Conservation (phyloP, 2,113 vertebrate genomes). For the Cavia aperea region DNA sequence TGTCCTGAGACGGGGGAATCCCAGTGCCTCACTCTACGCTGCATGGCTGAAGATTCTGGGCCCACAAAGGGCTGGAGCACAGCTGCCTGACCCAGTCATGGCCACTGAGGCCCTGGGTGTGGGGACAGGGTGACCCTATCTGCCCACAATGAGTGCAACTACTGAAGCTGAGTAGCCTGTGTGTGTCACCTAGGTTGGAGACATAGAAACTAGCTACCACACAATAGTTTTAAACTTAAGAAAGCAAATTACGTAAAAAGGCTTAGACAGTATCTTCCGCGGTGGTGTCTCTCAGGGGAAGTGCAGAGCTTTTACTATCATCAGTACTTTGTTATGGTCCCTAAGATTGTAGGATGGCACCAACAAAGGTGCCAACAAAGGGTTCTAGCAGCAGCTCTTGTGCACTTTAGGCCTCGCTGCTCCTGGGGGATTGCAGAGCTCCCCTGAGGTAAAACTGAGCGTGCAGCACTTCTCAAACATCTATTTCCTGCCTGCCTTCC, state of each 20-base stretch:
- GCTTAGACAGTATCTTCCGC: neutral
- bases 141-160: neutral
- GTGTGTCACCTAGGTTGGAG: neutral
- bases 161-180: neutral
- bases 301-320: neutral
- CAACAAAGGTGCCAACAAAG: too few relatives aligned
- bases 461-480: neutral
- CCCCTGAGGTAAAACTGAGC: neutral
- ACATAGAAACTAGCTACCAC: neutral
- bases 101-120: neutral
- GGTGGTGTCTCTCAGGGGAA: neutral
- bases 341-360: neutral
- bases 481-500: neutral
- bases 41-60: neutral
- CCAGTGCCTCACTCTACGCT: neutral
- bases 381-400: neutral
- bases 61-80: neutral
- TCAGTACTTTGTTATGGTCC: neutral
- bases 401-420: neutral
- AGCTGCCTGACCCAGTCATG: neutral
- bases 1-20: neutral
- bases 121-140: fast-evolving
- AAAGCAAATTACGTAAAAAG: slow-evolving; percentile 3
- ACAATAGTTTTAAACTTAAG: neutral
- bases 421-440: neutral